A percentile compares a stretch with the other conserved stretches of the same genome.
phyloP scores from a whole-genome alignment of 2,888 invertebrate species.

The Therioaphis trifolii region DNA sequence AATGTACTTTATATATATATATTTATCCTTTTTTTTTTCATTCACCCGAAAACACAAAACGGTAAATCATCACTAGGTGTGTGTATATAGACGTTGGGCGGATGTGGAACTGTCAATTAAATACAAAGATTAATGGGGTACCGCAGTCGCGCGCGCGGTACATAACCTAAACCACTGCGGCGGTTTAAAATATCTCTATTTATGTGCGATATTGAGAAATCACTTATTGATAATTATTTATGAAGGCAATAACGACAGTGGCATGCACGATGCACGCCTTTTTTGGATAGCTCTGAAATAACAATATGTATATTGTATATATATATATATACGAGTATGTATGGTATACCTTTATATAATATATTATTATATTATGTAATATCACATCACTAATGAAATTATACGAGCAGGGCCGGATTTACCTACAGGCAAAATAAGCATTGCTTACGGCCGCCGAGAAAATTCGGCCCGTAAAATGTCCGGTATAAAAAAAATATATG shows the following conservation, averaged over 20 bases:
- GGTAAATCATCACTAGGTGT: constrained; percentile 36
- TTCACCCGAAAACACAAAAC: constrained; percentile 49
- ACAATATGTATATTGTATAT: no score
- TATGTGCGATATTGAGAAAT: constrained; percentile 30
- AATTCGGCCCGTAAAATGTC: no score
- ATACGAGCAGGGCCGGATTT: no score
- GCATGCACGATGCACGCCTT: constrained; percentile 31
- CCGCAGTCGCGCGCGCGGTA: neutral
- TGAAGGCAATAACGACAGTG: constrained; percentile 18
- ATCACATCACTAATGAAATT: no score
- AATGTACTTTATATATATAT: neutral
- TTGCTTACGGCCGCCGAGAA: no score
- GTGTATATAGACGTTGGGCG: constrained; percentile 17
- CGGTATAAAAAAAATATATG: no score
- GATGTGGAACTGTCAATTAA: constrained; percentile 50
- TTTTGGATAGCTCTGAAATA: constrained; percentile 12
- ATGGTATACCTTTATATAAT: no score
- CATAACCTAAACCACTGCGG: neutral
- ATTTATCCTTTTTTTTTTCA: neutral
- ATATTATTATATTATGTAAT: no score
- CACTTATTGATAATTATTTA: constrained; percentile 28
- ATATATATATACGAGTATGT: no score
- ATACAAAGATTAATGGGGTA: constrained; percentile 48
- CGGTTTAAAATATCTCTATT: constrained; percentile 29
- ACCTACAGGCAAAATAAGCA: no score